Evolutionary conservation across 2,113 vertebrate species (phyloP).

Genomic region (Microtus pennsylvanicus): DNA sequence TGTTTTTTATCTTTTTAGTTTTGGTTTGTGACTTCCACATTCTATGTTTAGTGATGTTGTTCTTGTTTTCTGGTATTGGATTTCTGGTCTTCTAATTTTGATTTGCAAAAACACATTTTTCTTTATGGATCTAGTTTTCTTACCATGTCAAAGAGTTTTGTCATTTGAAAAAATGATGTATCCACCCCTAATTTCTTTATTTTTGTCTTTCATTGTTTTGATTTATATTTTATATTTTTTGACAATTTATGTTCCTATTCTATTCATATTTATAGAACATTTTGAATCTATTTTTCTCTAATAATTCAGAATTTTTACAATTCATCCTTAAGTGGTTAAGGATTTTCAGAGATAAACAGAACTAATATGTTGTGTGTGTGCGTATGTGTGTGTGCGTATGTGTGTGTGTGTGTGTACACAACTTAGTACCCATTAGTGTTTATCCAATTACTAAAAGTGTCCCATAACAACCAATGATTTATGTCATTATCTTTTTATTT

Average conservation of each 20-base stretch:
- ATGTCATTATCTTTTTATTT: background rate
- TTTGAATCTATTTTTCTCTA: conserved; percentile 8
- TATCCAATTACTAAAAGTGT: background rate
- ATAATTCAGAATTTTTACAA: conserved; percentile 20
- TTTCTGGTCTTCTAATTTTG: conserved; percentile 15
- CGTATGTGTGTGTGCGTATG: background rate
- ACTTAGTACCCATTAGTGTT: background rate
- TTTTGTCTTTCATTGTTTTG: conserved; percentile 32
- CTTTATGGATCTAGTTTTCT: conserved; percentile 6
- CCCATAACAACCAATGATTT: background rate
- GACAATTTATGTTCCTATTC: background rate
- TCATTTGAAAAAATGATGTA: background rate
- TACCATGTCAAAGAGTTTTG: background rate
- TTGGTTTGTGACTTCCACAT: background rate
- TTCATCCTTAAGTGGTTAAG: background rate
- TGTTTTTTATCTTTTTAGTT: background rate
- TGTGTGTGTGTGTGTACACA: background rate
- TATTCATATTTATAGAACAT: background rate
- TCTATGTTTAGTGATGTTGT: background rate
- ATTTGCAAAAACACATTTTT: background rate
- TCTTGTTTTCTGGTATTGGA: conserved; percentile 37
- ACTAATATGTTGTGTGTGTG: too few species aligned
- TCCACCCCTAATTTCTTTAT: background rate
- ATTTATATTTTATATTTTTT: conserved; percentile 42
- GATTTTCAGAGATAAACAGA: background rate